Conservation (phyloP, 2,888 invertebrate species). For the Drosophila koepferae region DNA sequence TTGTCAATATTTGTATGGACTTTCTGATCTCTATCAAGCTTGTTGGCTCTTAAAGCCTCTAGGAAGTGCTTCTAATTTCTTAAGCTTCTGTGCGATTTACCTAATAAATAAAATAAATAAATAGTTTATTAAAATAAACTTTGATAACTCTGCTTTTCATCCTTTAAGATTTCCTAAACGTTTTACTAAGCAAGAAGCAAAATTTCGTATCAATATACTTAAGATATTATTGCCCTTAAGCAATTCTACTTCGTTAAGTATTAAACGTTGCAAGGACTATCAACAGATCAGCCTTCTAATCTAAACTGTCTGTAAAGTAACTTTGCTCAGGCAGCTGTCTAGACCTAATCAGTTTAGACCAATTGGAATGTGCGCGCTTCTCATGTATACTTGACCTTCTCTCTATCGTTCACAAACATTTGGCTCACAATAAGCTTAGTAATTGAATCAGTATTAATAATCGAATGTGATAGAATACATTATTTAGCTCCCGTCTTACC, state of each 20-base stretch:
- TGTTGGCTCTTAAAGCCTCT: no score
- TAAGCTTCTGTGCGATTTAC: no score
- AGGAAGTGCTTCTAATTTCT: no score
- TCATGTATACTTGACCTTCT: not conserved
- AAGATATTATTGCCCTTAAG: not conserved
- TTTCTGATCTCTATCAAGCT: no score
- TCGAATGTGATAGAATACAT: not conserved
- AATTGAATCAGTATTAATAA: not conserved
- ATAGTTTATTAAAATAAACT: no score
- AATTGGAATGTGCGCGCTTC: not conserved
- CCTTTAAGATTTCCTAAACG: not conserved
- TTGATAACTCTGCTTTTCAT: not conserved
- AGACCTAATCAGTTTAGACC: not conserved
- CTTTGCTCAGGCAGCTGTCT: not conserved
- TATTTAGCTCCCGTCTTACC: slow-evolving; percentile 60
- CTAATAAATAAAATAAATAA: no score
- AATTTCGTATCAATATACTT: not conserved
- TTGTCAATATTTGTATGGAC: no score
- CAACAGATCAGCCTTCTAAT: no score
- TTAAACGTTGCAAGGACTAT: not conserved
- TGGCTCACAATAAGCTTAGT: not conserved
- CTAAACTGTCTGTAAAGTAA: not conserved
- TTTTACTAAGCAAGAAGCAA: not conserved
- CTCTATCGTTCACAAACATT: not conserved
- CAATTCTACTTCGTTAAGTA: not conserved